Base-by-base conservation (phyloP, 2,888 invertebrate species). In the Cheilosia variabilis region DNA sequence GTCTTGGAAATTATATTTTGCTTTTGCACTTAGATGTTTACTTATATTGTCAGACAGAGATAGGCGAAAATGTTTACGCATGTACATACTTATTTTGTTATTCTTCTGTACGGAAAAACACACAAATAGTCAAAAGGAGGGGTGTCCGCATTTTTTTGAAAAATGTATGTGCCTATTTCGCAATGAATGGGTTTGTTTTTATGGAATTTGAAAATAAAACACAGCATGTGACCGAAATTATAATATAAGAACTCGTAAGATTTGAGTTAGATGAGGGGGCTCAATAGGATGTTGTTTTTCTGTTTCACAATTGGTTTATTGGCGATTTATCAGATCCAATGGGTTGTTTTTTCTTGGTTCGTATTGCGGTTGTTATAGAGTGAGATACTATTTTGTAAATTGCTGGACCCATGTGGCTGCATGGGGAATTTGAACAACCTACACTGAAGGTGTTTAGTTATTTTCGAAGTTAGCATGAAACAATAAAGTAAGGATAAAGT, bases 321-420 rank as follows among this genome's bases (percentile, higher is more conserved):
- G 73, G 62, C 63, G 53, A 47, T 63, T 73, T 73, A 31, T 73
- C 73, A 73, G 73, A 55, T 63, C 45, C 55, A 17, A 10, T n/a
- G 37, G 22, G 22, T n/a, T 5, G 19, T 34, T 47, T 19, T 13
- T 10, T 22, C 13, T 31, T 19, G 7, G 19, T n/a, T 19, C 19
- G 34, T n/a, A 45, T 27, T 43, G 60, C 1, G 43, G 15, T 41
- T 6, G 4, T 41, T 22, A 37, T 19, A 1, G 5, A 37, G 22
- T 58, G 58, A 37, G 1, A 5, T 2, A 37, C 13, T 13, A 13
- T 37, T 37, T 19, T 37, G 10, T 22, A 50, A 22, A 19, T 22
- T 19, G 4, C 50, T 50, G 3, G 31, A 9, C 9, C 31, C 31
- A 31, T 31, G 27, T 0, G 9, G 9, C 9, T 31, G 9, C 9